Evolutionary conservation across 2,797 vertebrate species (phyloP).

Genomic region (Botia kubotai): DNA sequence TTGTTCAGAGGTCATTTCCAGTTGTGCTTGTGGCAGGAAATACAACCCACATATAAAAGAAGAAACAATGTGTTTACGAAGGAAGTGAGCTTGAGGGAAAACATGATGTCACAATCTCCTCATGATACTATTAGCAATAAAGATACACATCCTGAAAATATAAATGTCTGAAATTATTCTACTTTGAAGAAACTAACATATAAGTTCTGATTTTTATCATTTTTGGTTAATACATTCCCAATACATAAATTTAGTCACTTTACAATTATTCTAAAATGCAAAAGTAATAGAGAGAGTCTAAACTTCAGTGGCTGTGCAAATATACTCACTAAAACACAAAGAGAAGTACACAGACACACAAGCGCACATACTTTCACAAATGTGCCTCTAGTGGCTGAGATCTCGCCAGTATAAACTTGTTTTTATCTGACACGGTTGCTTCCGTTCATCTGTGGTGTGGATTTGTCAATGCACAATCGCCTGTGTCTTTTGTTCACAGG

Average conservation of each 20-base stretch:
- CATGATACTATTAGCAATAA: conserved; percentile 25
- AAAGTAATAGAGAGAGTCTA: no score
- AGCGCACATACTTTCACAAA: conserved; percentile 11
- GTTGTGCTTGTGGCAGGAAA: conserved; percentile 29
- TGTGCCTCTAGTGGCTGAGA: conserved; percentile 41
- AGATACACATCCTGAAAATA: conserved; percentile 10
- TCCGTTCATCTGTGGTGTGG: conserved; percentile 56
- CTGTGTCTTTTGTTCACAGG: conserved; percentile 59
- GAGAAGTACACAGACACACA: background rate
- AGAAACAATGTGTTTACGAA: conserved; percentile 15
- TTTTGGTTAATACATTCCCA: no score
- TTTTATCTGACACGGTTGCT: conserved; percentile 59
- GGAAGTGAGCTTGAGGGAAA: background rate
- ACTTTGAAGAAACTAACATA: no score
- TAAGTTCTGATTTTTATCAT: no score
- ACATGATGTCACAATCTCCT: conserved; percentile 19
- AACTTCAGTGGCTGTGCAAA: no score
- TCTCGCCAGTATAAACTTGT: conserved; percentile 42
- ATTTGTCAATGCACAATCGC: conserved; percentile 55
- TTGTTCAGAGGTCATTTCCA: conserved; percentile 26
- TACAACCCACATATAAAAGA: conserved; percentile 6
- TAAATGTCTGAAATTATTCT: no score
- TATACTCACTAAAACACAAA: background rate
- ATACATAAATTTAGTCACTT: no score
- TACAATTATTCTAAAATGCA: no score